Base-by-base conservation (phyloP, 37 sponge, comb jelly and placozoan genomes). In the Spongia lamella region DNA sequence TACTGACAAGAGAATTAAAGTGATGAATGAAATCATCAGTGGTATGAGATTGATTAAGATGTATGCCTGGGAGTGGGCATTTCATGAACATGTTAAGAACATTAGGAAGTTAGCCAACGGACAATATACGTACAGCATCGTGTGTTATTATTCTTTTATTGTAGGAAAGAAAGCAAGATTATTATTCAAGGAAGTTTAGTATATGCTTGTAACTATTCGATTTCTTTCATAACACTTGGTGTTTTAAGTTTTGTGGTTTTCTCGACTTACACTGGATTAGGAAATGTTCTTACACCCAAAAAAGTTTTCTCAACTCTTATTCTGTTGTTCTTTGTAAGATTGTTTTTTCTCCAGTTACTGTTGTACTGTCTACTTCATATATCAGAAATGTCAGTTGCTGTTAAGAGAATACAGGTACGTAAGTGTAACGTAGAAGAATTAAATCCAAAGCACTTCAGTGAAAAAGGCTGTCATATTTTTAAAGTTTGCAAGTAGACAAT, bases 401-500 rank as follows among this genome's bases (percentile, higher is more conserved):
- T 72, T 7, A 35, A 22, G 34, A 78, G 86, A 52, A 79, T 85
- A 64, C 32, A 79, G 74, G 79, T 78, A 27, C n/a, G n/a, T n/a
- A n/a, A n/a, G n/a, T n/a, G n/a, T n/a, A n/a, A n/a, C n/a, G n/a
- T n/a, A n/a, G n/a, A n/a, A n/a, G n/a, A n/a, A n/a, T n/a, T n/a
- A n/a, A n/a, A n/a, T n/a, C n/a, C n/a, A n/a, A n/a, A n/a, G n/a
- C n/a, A n/a, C n/a, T n/a, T n/a, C n/a, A n/a, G n/a, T n/a, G n/a
- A n/a, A n/a, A n/a, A n/a, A n/a, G n/a, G n/a, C n/a, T n/a, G n/a
- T n/a, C n/a, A n/a, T n/a, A n/a, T n/a, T n/a, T n/a, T n/a, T n/a
- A n/a, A n/a, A n/a, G n/a, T n/a, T n/a, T n/a, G n/a, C n/a, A n/a
- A n/a, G n/a, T n/a, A n/a, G n/a, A n/a, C n/a, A n/a, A n/a, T n/a